Conservation (phyloP, 2,113 vertebrate genomes). For the Equus quagga region DNA sequence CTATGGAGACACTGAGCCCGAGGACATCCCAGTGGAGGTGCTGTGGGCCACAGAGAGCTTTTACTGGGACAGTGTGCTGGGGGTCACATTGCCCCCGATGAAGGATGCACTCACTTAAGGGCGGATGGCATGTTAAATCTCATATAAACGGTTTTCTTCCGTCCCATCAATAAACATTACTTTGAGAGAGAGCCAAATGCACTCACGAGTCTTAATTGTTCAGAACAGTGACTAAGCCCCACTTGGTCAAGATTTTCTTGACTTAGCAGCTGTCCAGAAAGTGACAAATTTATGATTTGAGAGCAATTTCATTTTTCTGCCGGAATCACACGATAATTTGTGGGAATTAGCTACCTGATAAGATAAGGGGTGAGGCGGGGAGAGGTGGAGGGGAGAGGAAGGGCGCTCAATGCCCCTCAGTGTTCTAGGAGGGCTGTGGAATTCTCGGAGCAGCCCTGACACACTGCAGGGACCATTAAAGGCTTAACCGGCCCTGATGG, state of each 20-base stretch:
- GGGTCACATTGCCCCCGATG: slow-evolving; percentile 74
- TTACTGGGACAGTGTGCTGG: slow-evolving; percentile 50
- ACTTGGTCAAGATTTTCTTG: slow-evolving; percentile 87
- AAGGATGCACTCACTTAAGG: slow-evolving; percentile 83
- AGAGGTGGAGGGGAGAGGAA: slow-evolving; percentile 44
- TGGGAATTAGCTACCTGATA: slow-evolving; percentile 90
- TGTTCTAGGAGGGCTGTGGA: slow-evolving; percentile 82
- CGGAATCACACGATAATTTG: slow-evolving; percentile 87
- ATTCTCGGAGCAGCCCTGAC: slow-evolving; percentile 82
- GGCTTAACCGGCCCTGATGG: slow-evolving; percentile 87
- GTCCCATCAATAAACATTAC: slow-evolving; percentile 83
- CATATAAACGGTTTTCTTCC: slow-evolving; percentile 81
- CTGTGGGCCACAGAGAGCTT: background rate
- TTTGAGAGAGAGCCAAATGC: slow-evolving; percentile 74
- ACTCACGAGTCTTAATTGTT: slow-evolving; percentile 83
- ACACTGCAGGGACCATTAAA: slow-evolving; percentile 90
- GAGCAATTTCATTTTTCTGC: slow-evolving; percentile 83
- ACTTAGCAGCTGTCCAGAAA: slow-evolving; percentile 86
- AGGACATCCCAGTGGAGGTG: background rate
- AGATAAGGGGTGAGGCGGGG: slow-evolving; percentile 84
- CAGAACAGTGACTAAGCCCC: slow-evolving; percentile 82
- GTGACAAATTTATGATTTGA: slow-evolving; percentile 89
- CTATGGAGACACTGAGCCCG: background rate
- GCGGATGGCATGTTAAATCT: slow-evolving; percentile 82
- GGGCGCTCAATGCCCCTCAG: slow-evolving; percentile 81